A percentile compares a stretch with the other conserved stretches of the same genome.
These are phyloP conservation scores for Argyrosomus japonicus DNA, from an alignment of 2,113 vertebrate genomes.

Conservation along the genomic window DNA sequence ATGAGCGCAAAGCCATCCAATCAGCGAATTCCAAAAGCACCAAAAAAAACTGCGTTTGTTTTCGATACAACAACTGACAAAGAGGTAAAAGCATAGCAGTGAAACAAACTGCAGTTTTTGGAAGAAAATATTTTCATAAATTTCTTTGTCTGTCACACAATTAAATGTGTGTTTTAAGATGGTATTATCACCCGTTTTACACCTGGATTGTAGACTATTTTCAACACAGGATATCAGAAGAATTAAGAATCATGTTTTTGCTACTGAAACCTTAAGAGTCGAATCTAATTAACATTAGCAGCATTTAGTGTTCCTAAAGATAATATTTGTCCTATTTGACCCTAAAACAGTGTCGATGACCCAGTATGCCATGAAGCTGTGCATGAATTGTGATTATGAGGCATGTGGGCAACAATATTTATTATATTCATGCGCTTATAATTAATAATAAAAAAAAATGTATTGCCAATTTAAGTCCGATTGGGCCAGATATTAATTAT, in stretches of 20 bases:
- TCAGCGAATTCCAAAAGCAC: background rate
- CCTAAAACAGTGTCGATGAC: background rate
- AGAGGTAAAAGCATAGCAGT: rapidly evolving
- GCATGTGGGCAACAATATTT: background rate
- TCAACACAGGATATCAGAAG: background rate
- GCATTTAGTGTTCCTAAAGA: background rate
- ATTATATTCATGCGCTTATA: background rate
- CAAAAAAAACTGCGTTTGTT: background rate
- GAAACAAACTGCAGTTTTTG: background rate
- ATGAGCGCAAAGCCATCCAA: background rate
- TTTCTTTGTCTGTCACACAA: background rate
- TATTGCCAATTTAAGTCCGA: background rate
- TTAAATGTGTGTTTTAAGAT: background rate
- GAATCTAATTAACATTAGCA: background rate
- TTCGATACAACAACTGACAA: background rate
- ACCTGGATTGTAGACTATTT: background rate
- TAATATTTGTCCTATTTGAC: background rate
- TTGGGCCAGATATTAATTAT: background rate
- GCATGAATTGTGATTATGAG: background rate
- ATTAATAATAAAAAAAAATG: background rate
- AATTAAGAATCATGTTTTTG: background rate
- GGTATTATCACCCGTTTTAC: too few relatives aligned
- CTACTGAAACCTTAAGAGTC: background rate
- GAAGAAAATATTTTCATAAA: background rate
- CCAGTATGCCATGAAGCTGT: background rate